A percentile compares a stretch with the other conserved stretches of the same genome.
Conservation (phyloP, 2,888 invertebrate species). For the Hirtodrosophila alboralis region DNA sequence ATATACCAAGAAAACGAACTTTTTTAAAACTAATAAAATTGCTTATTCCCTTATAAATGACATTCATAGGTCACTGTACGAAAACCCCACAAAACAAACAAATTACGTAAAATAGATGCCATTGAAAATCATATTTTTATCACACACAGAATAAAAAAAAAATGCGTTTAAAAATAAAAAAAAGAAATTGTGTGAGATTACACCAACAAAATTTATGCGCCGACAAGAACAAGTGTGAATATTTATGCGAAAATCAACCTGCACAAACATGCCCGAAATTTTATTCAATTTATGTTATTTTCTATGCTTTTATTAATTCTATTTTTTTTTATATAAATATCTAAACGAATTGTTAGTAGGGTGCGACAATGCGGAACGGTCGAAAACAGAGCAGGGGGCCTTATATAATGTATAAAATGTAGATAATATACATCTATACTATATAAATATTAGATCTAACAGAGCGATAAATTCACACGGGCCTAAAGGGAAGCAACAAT, state of each 20-base stretch:
- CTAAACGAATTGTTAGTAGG: conserved; percentile 29
- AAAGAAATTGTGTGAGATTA: conserved; percentile 33
- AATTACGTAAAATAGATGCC: conserved; percentile 58
- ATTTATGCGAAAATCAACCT: conserved; percentile 52
- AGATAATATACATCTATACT: conserved; percentile 11
- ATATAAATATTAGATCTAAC: conserved; percentile 6
- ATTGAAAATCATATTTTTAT: conserved; percentile 48
- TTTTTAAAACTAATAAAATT: not conserved
- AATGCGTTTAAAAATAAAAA: conserved; percentile 10
- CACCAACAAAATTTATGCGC: conserved; percentile 20
- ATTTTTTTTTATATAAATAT: conserved; percentile 22
- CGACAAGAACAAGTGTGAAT: conserved; percentile 30
- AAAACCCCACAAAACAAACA: not conserved
- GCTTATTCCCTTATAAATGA: conserved; percentile 57
- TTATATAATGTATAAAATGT: conserved; percentile 19
- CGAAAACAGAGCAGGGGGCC: conserved; percentile 16
- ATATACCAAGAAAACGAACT: conserved; percentile 2
- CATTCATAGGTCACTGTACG: conserved; percentile 66
- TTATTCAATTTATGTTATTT: conserved; percentile 43
- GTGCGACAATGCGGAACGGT: conserved; percentile 72
- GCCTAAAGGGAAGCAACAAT: conserved; percentile 1
- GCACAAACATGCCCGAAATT: conserved; percentile 38
- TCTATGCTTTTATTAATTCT: too few species aligned
- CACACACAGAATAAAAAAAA: conserved; percentile 18
- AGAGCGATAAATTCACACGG: conserved; percentile 9